A percentile compares a stretch with the other conserved stretches of the same genome.
Evolutionary conservation across 1,140 invertebrate species (phyloP).

Genomic region (Trissolcus basalis): DNA sequence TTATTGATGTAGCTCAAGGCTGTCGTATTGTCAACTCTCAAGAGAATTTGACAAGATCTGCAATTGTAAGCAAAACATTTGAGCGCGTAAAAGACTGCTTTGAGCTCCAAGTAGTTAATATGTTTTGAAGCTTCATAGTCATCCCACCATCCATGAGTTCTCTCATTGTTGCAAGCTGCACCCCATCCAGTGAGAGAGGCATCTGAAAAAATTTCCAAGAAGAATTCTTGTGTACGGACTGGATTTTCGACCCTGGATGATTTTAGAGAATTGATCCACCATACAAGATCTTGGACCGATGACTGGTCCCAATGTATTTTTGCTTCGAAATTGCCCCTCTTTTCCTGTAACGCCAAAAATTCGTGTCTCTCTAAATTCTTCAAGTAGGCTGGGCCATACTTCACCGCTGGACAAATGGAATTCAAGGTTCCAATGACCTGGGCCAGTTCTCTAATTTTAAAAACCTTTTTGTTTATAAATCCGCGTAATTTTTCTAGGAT

Average conservation of each 20-base stretch:
- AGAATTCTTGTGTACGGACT: neutral
- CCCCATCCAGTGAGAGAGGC: too few species aligned
- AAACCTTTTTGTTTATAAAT: neutral
- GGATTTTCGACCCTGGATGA: neutral
- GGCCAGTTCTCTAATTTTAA: constrained; percentile 15
- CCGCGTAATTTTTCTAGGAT: neutral
- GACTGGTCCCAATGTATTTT: neutral
- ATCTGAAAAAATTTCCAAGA: neutral
- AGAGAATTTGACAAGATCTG: neutral
- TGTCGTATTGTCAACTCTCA: neutral
- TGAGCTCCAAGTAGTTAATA: neutral
- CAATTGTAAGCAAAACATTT: neutral
- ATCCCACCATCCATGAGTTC: constrained; percentile 1
- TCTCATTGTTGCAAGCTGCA: neutral
- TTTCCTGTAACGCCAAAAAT: neutral
- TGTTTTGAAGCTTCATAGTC: neutral
- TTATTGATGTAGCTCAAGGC: neutral
- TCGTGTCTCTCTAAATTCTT: constrained; percentile 30
- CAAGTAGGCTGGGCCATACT: constrained; percentile 14
- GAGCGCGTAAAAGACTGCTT: neutral
- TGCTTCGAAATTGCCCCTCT: neutral
- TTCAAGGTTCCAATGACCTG: constrained; percentile 19
- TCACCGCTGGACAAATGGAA: constrained; percentile 5
- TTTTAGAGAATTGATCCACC: too few species aligned
- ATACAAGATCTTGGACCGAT: too few species aligned